A percentile compares a stretch with the other conserved stretches of the same genome.
phyloP scores from a whole-genome alignment of 2,888 invertebrate species.

The Allygus modestus region DNA sequence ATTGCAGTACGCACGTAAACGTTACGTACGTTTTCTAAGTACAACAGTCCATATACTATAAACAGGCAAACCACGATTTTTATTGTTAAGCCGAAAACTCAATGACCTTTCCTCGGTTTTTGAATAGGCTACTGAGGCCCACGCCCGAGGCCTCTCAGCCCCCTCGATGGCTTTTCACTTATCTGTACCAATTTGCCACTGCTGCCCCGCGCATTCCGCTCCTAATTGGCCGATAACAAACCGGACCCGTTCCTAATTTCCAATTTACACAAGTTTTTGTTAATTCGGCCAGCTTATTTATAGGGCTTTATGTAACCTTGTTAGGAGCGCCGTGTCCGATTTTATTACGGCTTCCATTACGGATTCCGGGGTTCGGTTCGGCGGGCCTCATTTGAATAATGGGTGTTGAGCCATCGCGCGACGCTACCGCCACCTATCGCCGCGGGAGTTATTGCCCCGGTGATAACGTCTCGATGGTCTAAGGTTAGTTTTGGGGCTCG shows the following conservation, averaged over 20 bases:
- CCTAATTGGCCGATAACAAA: slow-evolving; percentile 54
- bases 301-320: slow-evolving; percentile 54
- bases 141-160: neutral
- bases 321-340: slow-evolving; percentile 46
- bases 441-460: neutral
- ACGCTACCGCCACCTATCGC: slow-evolving; percentile 40
- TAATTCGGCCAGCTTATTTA: slow-evolving; percentile 56
- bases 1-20: too few relatives aligned
- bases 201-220: slow-evolving; percentile 32
- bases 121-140: neutral
- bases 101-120: too few relatives aligned
- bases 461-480: slow-evolving; percentile 23
- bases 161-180: slow-evolving; percentile 25
- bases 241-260: slow-evolving; percentile 53
- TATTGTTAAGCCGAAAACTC: too few relatives aligned
- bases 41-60: too few relatives aligned
- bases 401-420: slow-evolving; percentile 15
- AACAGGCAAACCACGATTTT: too few relatives aligned
- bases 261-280: slow-evolving; percentile 58
- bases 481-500: slow-evolving; percentile 22
- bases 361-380: slow-evolving; percentile 43
- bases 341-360: slow-evolving; percentile 53
- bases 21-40: too few relatives aligned
- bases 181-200: slow-evolving; percentile 56
- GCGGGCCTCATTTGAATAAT: slow-evolving; percentile 51